These are phyloP conservation scores for Fistularia commersonii DNA, from an alignment of 2,797 vertebrate genomes.

Conservation along the genomic window DNA sequence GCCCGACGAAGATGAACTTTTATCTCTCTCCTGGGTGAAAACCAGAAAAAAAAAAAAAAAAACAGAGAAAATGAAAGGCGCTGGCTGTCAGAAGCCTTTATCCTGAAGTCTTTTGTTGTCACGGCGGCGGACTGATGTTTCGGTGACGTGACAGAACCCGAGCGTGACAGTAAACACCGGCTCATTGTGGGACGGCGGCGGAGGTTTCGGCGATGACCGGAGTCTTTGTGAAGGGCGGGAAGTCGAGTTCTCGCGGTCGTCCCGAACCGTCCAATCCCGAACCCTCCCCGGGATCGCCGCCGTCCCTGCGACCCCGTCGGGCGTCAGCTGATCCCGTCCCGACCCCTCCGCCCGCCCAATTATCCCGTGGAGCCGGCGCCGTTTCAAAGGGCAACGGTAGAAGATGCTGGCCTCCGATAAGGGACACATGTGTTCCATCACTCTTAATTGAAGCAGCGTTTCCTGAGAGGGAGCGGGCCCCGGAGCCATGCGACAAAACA, in stretches of 20 bases:
- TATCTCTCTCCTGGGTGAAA: conserved; percentile 30
- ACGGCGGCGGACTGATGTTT: conserved; percentile 56
- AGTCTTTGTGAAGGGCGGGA: conserved; percentile 21
- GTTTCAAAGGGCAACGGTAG: conserved; percentile 66
- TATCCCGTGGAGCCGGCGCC: conserved; percentile 61
- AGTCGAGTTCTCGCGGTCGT: background rate
- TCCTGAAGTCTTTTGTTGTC: conserved; percentile 60
- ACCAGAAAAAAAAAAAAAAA: too few relatives aligned
- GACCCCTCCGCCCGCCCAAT: conserved; percentile 68
- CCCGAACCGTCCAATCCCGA: too few relatives aligned
- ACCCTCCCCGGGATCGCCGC: conserved; percentile 43
- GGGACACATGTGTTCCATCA: conserved; percentile 75
- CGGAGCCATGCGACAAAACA: conserved; percentile 68
- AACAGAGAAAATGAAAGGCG: conserved; percentile 9
- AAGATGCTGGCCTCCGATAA: conserved; percentile 67
- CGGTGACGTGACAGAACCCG: conserved; percentile 48
- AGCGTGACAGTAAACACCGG: conserved; percentile 54
- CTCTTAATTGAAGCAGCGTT: conserved; percentile 74
- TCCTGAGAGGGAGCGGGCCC: conserved; percentile 63
- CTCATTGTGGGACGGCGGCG: conserved; percentile 29
- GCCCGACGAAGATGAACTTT: conserved; percentile 33
- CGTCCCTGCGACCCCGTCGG: conserved; percentile 52
- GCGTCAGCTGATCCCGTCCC: conserved; percentile 66
- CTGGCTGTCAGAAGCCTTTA: conserved; percentile 54
- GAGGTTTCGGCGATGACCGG: conserved; percentile 35